Conservation (phyloP, 1,140 invertebrate species). For the Caenorhabditis tropicalis region DNA sequence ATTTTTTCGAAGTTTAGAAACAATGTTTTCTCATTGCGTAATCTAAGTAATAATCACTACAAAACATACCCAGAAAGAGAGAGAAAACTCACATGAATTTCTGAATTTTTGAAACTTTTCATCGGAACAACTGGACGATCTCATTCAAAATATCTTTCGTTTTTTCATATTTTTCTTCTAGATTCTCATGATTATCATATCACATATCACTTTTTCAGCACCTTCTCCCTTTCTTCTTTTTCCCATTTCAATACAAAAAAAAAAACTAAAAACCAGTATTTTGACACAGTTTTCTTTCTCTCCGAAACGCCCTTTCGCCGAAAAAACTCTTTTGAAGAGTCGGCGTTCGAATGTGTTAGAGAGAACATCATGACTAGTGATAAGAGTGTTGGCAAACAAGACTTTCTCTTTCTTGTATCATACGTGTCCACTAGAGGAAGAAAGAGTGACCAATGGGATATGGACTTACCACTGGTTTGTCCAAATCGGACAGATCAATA, state of each 20-base stretch:
- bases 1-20: no score
- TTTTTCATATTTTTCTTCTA: not conserved
- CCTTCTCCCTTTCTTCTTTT: not conserved
- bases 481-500: conserved; percentile 43
- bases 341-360: conserved; percentile 25
- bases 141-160: not conserved
- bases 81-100: conserved; percentile 9
- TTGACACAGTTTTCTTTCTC: not conserved
- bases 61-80: no score
- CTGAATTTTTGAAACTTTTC: conserved; percentile 8
- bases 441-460: not conserved
- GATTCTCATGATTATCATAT: conserved; percentile 23
- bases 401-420: not conserved
- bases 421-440: not conserved
- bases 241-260: not conserved
- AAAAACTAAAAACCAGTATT: conserved; percentile 7
- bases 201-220: not conserved
- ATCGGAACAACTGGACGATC: not conserved
- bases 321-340: not conserved
- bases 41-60: no score
- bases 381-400: conserved; percentile 34
- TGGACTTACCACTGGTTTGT: conserved; percentile 31
- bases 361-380: conserved; percentile 36
- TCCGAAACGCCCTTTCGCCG: no score
- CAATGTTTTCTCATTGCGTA: no score